Evolutionary conservation across 2,888 invertebrate genomes (phyloP), one percentile per base, ranked within the genome.

Genomic region (Drosophila kuntzei): DNA sequence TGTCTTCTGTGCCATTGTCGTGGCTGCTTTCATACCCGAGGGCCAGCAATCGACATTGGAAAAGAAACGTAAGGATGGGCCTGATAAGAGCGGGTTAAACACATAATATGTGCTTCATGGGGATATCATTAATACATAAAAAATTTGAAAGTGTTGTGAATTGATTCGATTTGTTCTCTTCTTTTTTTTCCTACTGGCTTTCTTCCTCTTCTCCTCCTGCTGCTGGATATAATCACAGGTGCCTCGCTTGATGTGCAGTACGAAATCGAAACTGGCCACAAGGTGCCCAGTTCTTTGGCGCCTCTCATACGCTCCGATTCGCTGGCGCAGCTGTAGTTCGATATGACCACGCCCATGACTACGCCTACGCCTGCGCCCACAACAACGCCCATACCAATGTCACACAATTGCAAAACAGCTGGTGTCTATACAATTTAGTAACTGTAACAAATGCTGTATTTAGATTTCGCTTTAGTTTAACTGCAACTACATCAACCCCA

Each of bases 1-100:
- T 93, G 99, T 99, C 80, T 96, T 99, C 88, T 96, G 98, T 92
- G 99, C 99, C 68, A 95, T 99, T 86, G 93, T 99, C 86, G 98
- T 99, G 87, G 97, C 97, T 54, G 95, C 96, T 49, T 97, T 97
- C 93, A 95, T 97, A 93, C 96, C 96, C 25, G 96, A 96, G 90
- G 94, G 95, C 63, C 93, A 93, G 71, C 80, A 93, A 90, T 92
- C 92, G 83, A 83, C 92, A 90, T 63, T 94, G 93, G 93, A 94
- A 90, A 94, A 93, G 93, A 95, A 95, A 93, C 94, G 95, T 94
- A 93, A 93, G 93, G 86, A 61, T 22, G 59, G 27, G 34, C 7
- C 36, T n/a, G 22, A 50, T 47, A 32, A 54, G 43, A 50, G 46
- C 18, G 59, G 34, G 14, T 11, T 51, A 6, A 47, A 32, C 43